These are phyloP conservation scores for Chaetops frenatus DNA, from an alignment of 2,113 vertebrate genomes.

Conservation along the genomic window DNA sequence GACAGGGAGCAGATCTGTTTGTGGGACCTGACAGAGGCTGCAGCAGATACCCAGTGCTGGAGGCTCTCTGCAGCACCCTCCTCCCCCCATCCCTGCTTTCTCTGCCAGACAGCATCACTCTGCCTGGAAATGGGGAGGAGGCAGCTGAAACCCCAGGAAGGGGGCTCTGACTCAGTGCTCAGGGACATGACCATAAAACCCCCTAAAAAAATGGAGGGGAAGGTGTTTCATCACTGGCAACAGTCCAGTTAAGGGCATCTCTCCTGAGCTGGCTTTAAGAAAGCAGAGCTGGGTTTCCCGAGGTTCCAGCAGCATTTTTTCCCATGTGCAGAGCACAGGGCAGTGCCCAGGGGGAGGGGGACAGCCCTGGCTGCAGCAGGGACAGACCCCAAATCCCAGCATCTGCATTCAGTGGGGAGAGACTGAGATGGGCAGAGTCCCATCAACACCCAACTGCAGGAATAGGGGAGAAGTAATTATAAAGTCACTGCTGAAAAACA, in stretches of 20 bases:
- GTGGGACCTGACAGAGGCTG: background rate
- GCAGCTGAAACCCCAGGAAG: background rate
- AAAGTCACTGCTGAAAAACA: background rate
- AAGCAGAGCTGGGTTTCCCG: accelerated
- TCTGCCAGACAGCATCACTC: background rate
- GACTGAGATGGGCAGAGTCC: accelerated
- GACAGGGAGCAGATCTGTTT: background rate
- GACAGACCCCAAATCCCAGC: background rate
- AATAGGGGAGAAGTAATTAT: background rate
- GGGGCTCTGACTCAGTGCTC: background rate
- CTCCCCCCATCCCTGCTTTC: background rate
- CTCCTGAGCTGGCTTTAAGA: background rate
- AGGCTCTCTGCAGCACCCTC: background rate
- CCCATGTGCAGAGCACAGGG: accelerated
- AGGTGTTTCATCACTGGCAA: background rate
- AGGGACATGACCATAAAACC: accelerated
- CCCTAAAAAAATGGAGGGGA: accelerated
- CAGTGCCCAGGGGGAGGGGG: no score
- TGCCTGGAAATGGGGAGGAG: background rate
- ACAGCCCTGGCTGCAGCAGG: background rate
- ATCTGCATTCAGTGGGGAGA: accelerated
- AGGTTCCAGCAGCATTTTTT: background rate
- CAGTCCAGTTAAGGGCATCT: background rate
- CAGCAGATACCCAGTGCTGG: background rate
- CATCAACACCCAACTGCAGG: background rate